phyloP scores from a whole-genome alignment of 2,888 invertebrate genomes.

The Trichogramma evanescens region DNA sequence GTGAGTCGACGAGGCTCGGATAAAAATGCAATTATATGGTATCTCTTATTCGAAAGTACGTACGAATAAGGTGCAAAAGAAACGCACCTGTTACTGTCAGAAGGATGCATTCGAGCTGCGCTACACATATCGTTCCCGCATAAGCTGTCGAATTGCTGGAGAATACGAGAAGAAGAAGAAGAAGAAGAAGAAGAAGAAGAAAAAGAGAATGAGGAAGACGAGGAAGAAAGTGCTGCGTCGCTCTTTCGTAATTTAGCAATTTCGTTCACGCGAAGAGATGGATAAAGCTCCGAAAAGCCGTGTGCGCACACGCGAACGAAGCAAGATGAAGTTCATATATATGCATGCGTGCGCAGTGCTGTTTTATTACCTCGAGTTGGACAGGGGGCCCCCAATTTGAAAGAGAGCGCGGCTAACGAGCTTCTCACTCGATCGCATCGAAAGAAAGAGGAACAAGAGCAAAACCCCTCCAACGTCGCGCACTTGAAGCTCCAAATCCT shows the following conservation, averaged over 20 bases:
- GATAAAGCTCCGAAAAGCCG: background rate
- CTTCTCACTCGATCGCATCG: no score
- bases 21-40: background rate
- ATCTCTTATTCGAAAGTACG: background rate
- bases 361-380: no score
- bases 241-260: constrained; percentile 16
- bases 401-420: no score
- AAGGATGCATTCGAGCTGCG: background rate
- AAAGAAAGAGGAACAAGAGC: no score
- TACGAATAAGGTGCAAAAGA: no score
- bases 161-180: background rate
- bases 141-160: background rate
- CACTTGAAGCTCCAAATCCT: no score
- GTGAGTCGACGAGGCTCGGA: background rate
- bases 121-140: no score
- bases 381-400: no score
- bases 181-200: background rate
- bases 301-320: background rate
- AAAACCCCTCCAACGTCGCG: no score
- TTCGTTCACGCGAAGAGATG: constrained; percentile 12
- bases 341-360: no score
- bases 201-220: background rate
- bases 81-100: no score
- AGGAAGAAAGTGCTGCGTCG: background rate
- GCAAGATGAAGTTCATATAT: no score